Conservation (phyloP, 2,888 invertebrate species). For the Acanthococcus lagerstroemiae region DNA sequence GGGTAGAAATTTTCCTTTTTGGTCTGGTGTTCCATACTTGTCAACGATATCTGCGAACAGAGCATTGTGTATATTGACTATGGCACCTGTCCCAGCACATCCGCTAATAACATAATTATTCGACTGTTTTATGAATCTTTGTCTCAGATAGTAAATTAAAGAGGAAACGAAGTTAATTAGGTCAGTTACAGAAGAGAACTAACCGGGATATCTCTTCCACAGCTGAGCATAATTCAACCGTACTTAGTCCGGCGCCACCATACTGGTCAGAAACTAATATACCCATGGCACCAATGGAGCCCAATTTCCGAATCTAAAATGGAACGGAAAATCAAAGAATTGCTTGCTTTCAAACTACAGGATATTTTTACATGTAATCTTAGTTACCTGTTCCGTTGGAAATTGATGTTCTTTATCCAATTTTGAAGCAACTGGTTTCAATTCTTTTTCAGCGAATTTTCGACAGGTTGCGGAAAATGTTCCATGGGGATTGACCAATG, state of each 20-base stretch:
- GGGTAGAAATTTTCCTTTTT: constrained; percentile 54
- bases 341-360: not conserved
- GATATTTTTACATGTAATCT: not conserved
- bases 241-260: constrained; percentile 60
- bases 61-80: constrained; percentile 68
- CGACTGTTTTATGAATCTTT: too few species aligned
- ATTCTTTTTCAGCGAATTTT: constrained; percentile 82
- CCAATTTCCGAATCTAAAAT: constrained; percentile 55
- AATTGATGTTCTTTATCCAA: constrained; percentile 73
- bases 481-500: too few species aligned
- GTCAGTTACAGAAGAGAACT: too few species aligned
- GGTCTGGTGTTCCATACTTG: constrained; percentile 53
- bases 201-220: constrained; percentile 61
- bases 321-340: not conserved
- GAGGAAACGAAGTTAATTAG: too few species aligned
- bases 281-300: constrained; percentile 59
- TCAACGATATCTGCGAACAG: constrained; percentile 60
- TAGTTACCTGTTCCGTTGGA: constrained; percentile 55
- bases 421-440: constrained; percentile 75
- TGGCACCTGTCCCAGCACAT: constrained; percentile 66
- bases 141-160: too few species aligned
- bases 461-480: too few species aligned
- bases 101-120: constrained; percentile 48
- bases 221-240: constrained; percentile 58
- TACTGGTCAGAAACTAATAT: constrained; percentile 53